Base-by-base conservation (phyloP, 2,113 vertebrate species). In the Notothenia rossii region DNA sequence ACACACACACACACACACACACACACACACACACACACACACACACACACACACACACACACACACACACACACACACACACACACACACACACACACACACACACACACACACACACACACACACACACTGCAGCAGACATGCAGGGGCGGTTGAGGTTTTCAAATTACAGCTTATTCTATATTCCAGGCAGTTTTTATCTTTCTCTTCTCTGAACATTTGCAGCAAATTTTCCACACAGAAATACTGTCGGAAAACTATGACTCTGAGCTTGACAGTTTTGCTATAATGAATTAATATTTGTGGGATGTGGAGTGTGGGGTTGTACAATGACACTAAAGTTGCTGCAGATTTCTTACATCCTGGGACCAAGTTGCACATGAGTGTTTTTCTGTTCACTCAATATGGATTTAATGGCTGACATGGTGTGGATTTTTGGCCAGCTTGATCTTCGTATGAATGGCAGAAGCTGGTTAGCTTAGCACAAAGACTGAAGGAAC, bases 131-230 rank as follows among this genome's bases (percentile, higher is more conserved):
- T 22, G 22, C 22, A 22, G 36, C 64, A 40, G 18, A 66, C 13
- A 75, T 60, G 54, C 51, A 83, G 60, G 80, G 87, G 83, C 63
- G 76, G 84, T 59, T 92, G 91, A 88, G 92, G 92, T 89, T 94
- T 92, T 64, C 10, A 91, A 94, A 93, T 94, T 90, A 88, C 86
- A 94, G 89, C 33, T 56, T 43, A 13, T 13, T 4, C 10, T 90
- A n/a, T 80, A 69, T 68, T 88, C 66, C 82, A 82, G 79, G 72
- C 77, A 82, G 46, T 67, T 79, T 86, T 82, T 84, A 56, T 83
- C 51, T 25, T 58, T 82, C 60, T 87, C 65, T 68, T 51, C 62
- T 17, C 66, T 79, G 77, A 77, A 68, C 18, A n/a, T 54, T 74
- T 54, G 62, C 13, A 62, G 13, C n/a, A 10, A 71, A 72, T 56